Base-by-base conservation (phyloP, 2,113 vertebrate species). In the Rhegmatorhina hoffmannsi region DNA sequence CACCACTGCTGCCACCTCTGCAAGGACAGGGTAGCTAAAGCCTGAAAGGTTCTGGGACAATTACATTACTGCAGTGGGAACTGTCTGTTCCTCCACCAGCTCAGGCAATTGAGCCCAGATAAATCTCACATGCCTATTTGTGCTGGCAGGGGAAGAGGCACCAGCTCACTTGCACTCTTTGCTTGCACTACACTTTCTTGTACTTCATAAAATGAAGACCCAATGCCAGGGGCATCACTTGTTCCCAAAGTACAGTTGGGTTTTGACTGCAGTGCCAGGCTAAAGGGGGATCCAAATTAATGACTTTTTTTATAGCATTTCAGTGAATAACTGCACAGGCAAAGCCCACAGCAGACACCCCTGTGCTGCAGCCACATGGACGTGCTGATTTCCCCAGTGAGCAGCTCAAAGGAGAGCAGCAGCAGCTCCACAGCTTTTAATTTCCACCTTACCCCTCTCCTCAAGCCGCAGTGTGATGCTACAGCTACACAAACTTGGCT, bases 301-400 rank as follows among this genome's bases (percentile, higher is more conserved):
- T 5, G 5, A 4, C 28, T 26, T 31, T 13, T 25, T 78, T 46
- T 11, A 0, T 6, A 68, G 21, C 29, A 56, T 29, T 60, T 55
- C 63, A 26, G 47, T 9, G 34, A 0, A 0, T 5, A 33, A 31
- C 34, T 8, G 38, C 1, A 7, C 0, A 29, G 55, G 34, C 53
- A 60, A 52, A 88, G 56, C 23, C 58, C 60, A 34, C 18, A 7
- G 53, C 17, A 47, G n/a, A 78, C 15, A 18, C 1, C 55, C 52
- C 76, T 4, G 1, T 0, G 6, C 76, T 53, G 59, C 36, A 87
- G 79, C 58, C 4, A 2, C 66, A 1, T 0, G 23, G 9, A 72
- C 20, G 36, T 0, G 0, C 33, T 12, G 13, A 60, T 55, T 58
- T 15, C 17, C 52, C 29, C 13, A 3, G 21, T 2, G 1, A 58